Conservation (phyloP, 2,888 invertebrate species). For the Drepana falcataria region DNA sequence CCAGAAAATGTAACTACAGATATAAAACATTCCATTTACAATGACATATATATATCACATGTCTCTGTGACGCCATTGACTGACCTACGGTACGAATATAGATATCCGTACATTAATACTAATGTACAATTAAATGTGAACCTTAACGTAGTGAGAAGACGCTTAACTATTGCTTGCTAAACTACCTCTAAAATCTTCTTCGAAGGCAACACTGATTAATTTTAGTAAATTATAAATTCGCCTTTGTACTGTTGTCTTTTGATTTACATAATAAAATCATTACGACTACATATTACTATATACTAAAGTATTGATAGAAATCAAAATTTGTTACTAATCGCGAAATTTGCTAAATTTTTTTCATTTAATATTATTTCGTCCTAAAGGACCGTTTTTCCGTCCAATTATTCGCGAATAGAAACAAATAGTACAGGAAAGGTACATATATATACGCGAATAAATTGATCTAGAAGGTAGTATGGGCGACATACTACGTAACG, state of each 20-base stretch:
- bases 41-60: neutral
- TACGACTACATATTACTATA: neutral
- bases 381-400: neutral
- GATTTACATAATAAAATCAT: neutral
- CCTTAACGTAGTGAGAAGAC: slow-evolving; percentile 37
- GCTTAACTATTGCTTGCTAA: neutral
- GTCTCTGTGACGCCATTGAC: neutral
- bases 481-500: slow-evolving; percentile 22
- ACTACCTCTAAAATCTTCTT: neutral
- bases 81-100: slow-evolving; percentile 1
- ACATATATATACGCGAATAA: slow-evolving; percentile 6
- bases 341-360: neutral
- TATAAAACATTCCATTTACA: no score
- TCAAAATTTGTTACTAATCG: neutral
- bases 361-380: no score
- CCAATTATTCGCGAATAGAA: neutral
- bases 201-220: slow-evolving; percentile 1
- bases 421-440: neutral
- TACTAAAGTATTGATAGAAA: neutral
- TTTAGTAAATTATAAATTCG: neutral
- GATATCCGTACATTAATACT: slow-evolving; percentile 27
- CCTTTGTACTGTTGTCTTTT: slow-evolving; percentile 3
- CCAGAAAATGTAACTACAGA: no score
- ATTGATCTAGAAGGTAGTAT: slow-evolving; percentile 29
- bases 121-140: slow-evolving; percentile 33